Base-by-base conservation (phyloP, 1,140 invertebrate species). In the Bombus soroeensis region DNA sequence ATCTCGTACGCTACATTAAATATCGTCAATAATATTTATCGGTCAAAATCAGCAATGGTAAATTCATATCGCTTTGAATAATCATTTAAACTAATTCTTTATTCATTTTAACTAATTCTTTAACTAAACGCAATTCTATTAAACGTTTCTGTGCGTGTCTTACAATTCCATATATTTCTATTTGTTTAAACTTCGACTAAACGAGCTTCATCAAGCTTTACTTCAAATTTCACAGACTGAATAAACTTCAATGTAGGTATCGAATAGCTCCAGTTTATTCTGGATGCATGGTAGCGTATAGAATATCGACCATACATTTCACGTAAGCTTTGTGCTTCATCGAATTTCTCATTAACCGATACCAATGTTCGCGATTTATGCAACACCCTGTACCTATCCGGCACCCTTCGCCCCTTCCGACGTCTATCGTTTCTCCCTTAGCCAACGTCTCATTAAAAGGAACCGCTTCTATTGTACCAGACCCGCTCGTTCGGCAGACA, bases 371-470 rank as follows among this genome's bases (percentile, higher is more conserved):
- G n/a, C 59, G 72, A 76, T 83, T 83, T 66, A 76, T n/a, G 73
- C 62, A 76, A 66, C 73, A 76, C 82, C 66, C 64, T 72, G 13
- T 79, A 78, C 37, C 68, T 71, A 68, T 79, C 57, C 32, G 62
- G 12, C 72, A 53, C 39, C 66, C 75, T 43, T 64, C 73, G 53
- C 79, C 64, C 25, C 75, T 77, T 85, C 74, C 85, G 73, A 75
- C 79, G 83, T 89, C 84, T 84, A 85, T 88, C 80, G 81, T 86
- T 68, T 86, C 86, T 80, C 79, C 86, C 87, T 90, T 91, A 87
- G 92, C 89, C 90, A 90, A 87, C 86, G 87, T 90, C 91, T 93
- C 92, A 92, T 93, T 93, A 93, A 93, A 91, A 91, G 88, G 86
- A 89, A 83, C 89, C 88, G 77, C 89, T 88, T 76, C 88, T 89